A percentile compares a stretch with the other conserved stretches of the same genome.
Evolutionary conservation across 2,888 invertebrate species (phyloP).

Genomic region (Andricus quercusramuli): DNA sequence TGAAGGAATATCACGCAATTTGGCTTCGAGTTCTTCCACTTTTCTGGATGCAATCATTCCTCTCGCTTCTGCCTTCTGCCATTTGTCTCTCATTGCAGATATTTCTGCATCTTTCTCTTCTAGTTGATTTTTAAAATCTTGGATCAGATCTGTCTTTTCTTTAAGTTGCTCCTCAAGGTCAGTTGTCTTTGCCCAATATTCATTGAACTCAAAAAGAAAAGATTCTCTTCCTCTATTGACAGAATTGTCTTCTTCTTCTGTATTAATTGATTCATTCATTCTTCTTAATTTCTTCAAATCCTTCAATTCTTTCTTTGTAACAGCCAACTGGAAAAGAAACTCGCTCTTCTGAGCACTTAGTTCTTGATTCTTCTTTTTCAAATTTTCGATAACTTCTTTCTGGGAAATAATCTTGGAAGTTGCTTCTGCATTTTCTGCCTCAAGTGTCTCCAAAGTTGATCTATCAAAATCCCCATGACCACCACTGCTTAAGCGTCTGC

Average conservation of each 20-base stretch:
- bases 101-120: conserved; percentile 48
- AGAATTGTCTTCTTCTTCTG: conserved; percentile 28
- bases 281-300: conserved; percentile 52
- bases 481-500: conserved; percentile 55
- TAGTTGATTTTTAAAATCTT: conserved; percentile 48
- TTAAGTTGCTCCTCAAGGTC: conserved; percentile 51
- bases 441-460: conserved; percentile 49
- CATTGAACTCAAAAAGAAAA: conserved; percentile 7
- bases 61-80: conserved; percentile 36
- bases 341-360: conserved; percentile 62
- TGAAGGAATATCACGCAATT: neutral
- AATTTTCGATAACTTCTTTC: conserved; percentile 57
- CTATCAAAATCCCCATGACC: conserved; percentile 54
- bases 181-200: conserved; percentile 42
- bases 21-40: conserved; percentile 35
- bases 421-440: conserved; percentile 58
- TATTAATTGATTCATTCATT: conserved; percentile 46
- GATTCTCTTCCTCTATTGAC: conserved; percentile 21
- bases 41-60: conserved; percentile 43
- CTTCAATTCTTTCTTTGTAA: conserved; percentile 60
- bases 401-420: conserved; percentile 56
- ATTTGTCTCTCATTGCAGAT: conserved; percentile 36
- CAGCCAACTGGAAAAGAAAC: conserved; percentile 57
- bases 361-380: conserved; percentile 58
- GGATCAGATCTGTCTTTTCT: conserved; percentile 44